phyloP scores from a whole-genome alignment of 1,140 invertebrate species.

The Oppia nitens region DNA sequence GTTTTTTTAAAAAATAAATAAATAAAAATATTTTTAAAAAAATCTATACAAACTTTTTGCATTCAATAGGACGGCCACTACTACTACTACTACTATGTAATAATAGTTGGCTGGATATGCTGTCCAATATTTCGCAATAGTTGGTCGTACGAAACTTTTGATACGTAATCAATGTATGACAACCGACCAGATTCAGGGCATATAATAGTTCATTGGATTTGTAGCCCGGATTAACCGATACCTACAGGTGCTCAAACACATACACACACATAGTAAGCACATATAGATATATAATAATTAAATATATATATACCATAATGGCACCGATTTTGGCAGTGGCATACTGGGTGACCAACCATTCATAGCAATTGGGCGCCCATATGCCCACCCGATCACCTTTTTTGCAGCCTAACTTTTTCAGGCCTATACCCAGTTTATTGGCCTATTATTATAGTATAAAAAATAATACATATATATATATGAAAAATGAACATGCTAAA shows the following conservation, averaged over 20 bases:
- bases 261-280: too few species aligned
- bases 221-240: constrained; percentile 31
- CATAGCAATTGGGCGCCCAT: constrained; percentile 66
- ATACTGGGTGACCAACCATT: constrained; percentile 61
- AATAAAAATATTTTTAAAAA: too few species aligned
- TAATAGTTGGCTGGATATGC: neutral
- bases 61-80: neutral
- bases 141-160: constrained; percentile 3
- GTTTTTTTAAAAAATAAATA: too few species aligned
- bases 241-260: constrained; percentile 19
- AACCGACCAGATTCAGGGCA: neutral
- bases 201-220: constrained; percentile 29
- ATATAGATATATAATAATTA: too few species aligned
- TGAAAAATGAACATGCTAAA: neutral
- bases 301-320: constrained; percentile 8
- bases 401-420: constrained; percentile 53
- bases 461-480: neutral
- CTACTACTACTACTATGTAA: neutral
- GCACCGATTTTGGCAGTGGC: constrained; percentile 58
- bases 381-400: constrained; percentile 67
- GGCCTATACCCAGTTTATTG: constrained; percentile 59
- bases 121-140: constrained; percentile 4
- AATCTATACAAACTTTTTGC: too few species aligned
- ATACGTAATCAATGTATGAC: neutral
- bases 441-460: constrained; percentile 31